Conservation (phyloP, 2,113 vertebrate species). For the Gadus chalcogrammus region DNA sequence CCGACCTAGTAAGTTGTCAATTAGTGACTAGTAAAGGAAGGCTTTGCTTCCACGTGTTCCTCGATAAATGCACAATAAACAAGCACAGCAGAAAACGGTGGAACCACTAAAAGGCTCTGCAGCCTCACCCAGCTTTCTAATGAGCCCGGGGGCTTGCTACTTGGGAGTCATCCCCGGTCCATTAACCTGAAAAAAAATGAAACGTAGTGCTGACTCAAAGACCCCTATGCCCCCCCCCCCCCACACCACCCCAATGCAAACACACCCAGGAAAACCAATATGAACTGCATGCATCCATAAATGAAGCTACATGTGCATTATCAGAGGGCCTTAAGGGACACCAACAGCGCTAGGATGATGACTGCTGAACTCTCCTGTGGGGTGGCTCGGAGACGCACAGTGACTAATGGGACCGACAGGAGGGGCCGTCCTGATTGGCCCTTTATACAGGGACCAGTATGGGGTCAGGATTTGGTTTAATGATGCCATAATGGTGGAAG, state of each 20-base stretch:
- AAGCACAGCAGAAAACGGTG: too few relatives aligned
- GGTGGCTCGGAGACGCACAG: constrained; percentile 47
- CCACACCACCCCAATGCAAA: background rate
- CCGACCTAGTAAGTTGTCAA: too few relatives aligned
- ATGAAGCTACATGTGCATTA: constrained; percentile 39
- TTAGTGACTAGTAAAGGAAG: too few relatives aligned
- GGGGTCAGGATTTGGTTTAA: constrained; percentile 36
- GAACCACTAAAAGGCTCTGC: too few relatives aligned
- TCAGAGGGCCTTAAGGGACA: constrained; percentile 27
- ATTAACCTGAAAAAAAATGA: too few relatives aligned
- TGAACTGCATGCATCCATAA: constrained; percentile 35
- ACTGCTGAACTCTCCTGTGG: constrained; percentile 55
- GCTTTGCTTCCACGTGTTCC: too few relatives aligned
- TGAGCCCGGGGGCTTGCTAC: too few relatives aligned
- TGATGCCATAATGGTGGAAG: constrained; percentile 31
- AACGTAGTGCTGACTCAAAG: too few relatives aligned
- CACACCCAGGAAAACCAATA: constrained; percentile 13
- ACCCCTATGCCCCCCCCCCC: too few relatives aligned
- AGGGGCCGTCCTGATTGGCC: constrained; percentile 48
- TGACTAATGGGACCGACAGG: constrained; percentile 61
- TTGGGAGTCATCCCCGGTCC: background rate
- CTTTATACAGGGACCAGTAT: constrained; percentile 13
- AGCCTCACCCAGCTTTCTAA: too few relatives aligned
- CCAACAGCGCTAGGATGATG: constrained; percentile 57
- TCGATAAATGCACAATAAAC: too few relatives aligned